Conservation (phyloP, 2,113 vertebrate genomes). For the Phrynocephalus versicolor region DNA sequence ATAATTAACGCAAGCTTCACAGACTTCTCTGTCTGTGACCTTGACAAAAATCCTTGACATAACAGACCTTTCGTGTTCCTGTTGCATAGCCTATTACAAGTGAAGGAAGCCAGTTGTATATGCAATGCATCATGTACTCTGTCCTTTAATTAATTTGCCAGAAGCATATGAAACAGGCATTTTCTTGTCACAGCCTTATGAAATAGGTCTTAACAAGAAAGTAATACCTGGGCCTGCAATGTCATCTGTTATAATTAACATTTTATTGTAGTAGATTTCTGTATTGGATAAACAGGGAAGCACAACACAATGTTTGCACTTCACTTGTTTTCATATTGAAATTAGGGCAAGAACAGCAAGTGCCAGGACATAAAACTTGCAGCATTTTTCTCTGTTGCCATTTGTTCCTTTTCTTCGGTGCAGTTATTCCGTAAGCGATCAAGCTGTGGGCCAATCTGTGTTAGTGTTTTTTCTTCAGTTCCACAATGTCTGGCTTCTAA, state of each 20-base stretch:
- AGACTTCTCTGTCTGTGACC: conserved; percentile 29
- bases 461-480: not conserved
- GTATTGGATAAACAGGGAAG: conserved; percentile 7
- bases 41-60: conserved; percentile 49
- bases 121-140: conserved; percentile 13
- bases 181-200: not conserved
- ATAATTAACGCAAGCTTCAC: conserved; percentile 38
- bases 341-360: not conserved
- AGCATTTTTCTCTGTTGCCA: not conserved
- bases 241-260: conserved; percentile 10
- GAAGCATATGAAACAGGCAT: conserved; percentile 8
- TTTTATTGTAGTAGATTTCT: conserved; percentile 1
- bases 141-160: conserved; percentile 34
- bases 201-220: not conserved
- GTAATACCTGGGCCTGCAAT: not conserved
- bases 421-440: not conserved
- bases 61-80: conserved; percentile 34
- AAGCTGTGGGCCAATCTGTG: not conserved
- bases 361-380: not conserved
- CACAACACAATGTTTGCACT: not conserved
- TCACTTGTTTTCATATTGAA: conserved; percentile 14
- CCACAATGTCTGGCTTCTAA: not conserved
- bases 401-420: no score
- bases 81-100: conserved; percentile 21
- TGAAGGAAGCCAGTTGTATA: not conserved